Conservation (phyloP, 2,797 vertebrate species). For the Benthosema pterotum region DNA sequence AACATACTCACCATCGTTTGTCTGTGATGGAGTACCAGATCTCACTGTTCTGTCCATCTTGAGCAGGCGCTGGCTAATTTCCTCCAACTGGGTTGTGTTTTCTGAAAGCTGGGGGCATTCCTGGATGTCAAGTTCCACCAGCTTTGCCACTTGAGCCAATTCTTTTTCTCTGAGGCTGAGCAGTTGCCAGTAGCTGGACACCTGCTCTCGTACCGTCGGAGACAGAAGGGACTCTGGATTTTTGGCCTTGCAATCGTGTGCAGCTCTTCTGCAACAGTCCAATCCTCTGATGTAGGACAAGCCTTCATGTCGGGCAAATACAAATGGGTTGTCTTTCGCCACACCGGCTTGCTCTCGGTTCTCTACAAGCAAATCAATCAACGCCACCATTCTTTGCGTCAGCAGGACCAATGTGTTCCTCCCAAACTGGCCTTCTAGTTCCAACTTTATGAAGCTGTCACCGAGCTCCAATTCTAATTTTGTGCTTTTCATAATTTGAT, state of each 20-base stretch:
- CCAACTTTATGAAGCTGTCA: conserved; percentile 65
- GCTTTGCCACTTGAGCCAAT: conserved; percentile 60
- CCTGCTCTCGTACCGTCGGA: conserved; percentile 68
- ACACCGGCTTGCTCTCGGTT: conserved; percentile 65
- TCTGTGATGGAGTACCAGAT: conserved; percentile 28
- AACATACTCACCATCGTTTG: conserved; percentile 54
- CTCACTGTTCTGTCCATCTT: conserved; percentile 56
- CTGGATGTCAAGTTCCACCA: conserved; percentile 54
- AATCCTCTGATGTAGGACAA: conserved; percentile 73
- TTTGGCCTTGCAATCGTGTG: conserved; percentile 70
- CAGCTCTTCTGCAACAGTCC: conserved; percentile 72
- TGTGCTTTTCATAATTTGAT: conserved; percentile 72
- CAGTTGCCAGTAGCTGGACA: conserved; percentile 75
- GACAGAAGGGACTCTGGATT: conserved; percentile 73
- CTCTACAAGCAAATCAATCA: conserved; percentile 66
- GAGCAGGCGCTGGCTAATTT: conserved; percentile 67
- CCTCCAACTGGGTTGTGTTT: conserved; percentile 61
- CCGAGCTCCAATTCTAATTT: conserved; percentile 70
- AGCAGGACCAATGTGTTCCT: conserved; percentile 75
- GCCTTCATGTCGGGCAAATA: conserved; percentile 76
- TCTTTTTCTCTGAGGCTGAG: conserved; percentile 68
- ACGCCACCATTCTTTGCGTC: conserved; percentile 68
- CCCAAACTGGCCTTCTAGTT: conserved; percentile 75
- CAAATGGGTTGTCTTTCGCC: conserved; percentile 68
- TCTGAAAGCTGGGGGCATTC: conserved; percentile 60